Percentiles rank a stretch among this genome's conserved stretches.
Evolutionary conservation across 2,888 invertebrate species (phyloP).

Genomic region (Habrosyne pyritoides): DNA sequence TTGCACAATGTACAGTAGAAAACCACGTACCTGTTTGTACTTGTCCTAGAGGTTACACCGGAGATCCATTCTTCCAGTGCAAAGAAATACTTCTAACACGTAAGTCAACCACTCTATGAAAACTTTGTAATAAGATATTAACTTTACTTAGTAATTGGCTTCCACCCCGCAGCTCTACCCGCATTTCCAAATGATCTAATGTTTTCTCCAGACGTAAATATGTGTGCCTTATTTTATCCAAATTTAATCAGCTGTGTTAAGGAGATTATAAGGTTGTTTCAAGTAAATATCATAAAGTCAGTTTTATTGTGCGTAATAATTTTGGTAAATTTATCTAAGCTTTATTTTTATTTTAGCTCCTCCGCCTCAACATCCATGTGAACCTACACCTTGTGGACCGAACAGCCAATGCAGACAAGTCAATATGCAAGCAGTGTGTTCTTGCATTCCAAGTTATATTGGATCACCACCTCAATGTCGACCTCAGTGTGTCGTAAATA

Average conservation of each 20-base stretch:
- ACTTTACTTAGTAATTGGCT: conserved; percentile 9
- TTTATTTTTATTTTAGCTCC: conserved; percentile 53
- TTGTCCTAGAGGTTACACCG: conserved; percentile 89
- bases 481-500: conserved; percentile 94
- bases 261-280: too few relatives aligned
- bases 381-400: conserved; percentile 93
- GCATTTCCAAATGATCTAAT: too few relatives aligned
- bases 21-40: conserved; percentile 91
- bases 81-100: conserved; percentile 78
- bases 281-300: too few relatives aligned
- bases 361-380: conserved; percentile 87
- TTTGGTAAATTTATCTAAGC: too few relatives aligned
- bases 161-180: too few relatives aligned
- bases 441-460: conserved; percentile 90
- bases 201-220: too few relatives aligned
- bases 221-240: too few relatives aligned
- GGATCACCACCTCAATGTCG: conserved; percentile 92
- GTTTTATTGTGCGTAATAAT: too few relatives aligned
- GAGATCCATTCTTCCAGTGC: conserved; percentile 92
- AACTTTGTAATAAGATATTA: neutral
- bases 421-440: conserved; percentile 92
- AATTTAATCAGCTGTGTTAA: too few relatives aligned
- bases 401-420: conserved; percentile 93
- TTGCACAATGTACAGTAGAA: conserved; percentile 90
- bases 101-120: conserved; percentile 37